Percentiles rank a stretch among this genome's conserved stretches.
These are phyloP conservation scores for Scelioninae gen. 1 DNA, from an alignment of 2,888 invertebrate species.

Conservation along the genomic window DNA sequence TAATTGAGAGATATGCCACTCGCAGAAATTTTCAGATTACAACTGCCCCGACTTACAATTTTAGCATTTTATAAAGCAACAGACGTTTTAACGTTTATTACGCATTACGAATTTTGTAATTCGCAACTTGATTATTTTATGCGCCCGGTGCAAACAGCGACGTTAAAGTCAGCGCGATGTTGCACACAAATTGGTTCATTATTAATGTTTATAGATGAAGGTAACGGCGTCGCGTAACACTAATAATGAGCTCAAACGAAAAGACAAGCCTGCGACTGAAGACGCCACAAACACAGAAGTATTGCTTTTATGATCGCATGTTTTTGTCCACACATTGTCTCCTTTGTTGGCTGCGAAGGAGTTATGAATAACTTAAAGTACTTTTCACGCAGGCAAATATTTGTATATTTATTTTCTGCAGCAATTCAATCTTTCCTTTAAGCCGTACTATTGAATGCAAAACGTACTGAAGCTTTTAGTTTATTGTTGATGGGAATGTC, in stretches of 20 bases:
- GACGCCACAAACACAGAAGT: slow-evolving; percentile 14
- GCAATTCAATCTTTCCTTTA: slow-evolving; percentile 48
- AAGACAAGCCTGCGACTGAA: slow-evolving; percentile 1
- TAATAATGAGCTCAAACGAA: slow-evolving; percentile 22
- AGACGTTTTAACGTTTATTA: slow-evolving; percentile 55
- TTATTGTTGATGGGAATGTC: slow-evolving; percentile 56
- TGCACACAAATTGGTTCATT: slow-evolving; percentile 36
- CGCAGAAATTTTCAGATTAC: slow-evolving; percentile 71
- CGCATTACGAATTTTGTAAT: slow-evolving; percentile 37
- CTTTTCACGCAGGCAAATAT: slow-evolving; percentile 51
- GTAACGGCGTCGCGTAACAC: background rate
- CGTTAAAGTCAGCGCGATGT: no score
- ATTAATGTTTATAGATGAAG: slow-evolving; percentile 23
- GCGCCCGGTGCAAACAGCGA: no score
- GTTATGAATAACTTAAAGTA: slow-evolving; percentile 53
- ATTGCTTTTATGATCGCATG: slow-evolving; percentile 24
- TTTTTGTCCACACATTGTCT: slow-evolving; percentile 15
- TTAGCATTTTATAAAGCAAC: slow-evolving; percentile 60
- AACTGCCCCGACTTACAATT: slow-evolving; percentile 38
- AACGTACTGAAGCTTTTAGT: slow-evolving; percentile 26
- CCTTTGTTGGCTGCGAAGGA: slow-evolving; percentile 17
- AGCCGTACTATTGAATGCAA: slow-evolving; percentile 28
- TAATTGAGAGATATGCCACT: slow-evolving; percentile 74
- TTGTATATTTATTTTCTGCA: slow-evolving; percentile 53
- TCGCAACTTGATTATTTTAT: no score